Conservation (phyloP, 2,797 vertebrate genomes). For the Sebastes cheni region DNA sequence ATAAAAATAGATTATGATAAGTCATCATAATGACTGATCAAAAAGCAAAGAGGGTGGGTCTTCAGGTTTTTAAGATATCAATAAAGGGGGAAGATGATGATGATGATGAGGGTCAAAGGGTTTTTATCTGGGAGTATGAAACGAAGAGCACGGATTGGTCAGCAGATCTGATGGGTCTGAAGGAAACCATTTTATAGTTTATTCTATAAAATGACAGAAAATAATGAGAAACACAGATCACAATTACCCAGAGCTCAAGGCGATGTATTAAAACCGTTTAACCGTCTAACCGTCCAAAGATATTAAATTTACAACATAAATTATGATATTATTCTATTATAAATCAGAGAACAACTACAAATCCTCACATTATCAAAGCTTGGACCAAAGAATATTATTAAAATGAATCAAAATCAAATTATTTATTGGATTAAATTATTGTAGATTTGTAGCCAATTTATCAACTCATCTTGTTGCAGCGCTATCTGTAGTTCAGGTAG, state of each 20-base stretch:
- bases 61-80: background rate
- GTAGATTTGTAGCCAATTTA: background rate
- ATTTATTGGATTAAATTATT: background rate
- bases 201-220: background rate
- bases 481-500: constrained; percentile 23
- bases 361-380: background rate
- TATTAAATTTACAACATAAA: background rate
- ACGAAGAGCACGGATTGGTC: background rate
- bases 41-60: background rate
- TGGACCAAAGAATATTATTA: background rate
- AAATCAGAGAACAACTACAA: background rate
- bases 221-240: background rate
- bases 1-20: background rate
- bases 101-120: background rate
- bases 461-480: background rate
- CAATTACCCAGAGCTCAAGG: background rate
- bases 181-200: background rate
- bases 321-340: background rate
- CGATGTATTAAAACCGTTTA: background rate
- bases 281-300: background rate
- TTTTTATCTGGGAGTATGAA: background rate
- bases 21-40: background rate
- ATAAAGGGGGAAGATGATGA: background rate
- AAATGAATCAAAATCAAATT: no score
- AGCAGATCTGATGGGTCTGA: background rate